Evolutionary conservation across 1,140 invertebrate species (phyloP).

Genomic region (Dufourea novaeangliae): DNA sequence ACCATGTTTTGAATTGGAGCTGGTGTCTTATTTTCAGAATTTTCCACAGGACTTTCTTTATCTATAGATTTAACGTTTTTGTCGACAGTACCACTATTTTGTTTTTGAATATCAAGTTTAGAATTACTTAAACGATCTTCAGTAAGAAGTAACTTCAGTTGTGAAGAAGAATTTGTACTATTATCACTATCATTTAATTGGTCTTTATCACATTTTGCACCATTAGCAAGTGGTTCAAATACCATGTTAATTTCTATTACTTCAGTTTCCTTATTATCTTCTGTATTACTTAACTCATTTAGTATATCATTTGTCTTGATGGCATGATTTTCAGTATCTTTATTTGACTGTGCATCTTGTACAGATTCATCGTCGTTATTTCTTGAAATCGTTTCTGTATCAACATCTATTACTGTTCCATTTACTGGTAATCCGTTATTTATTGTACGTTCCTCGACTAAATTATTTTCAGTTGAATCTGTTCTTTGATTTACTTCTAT

Average conservation of each 20-base stretch:
- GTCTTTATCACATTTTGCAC: constrained; percentile 24
- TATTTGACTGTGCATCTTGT: not conserved
- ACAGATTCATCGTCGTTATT: not conserved
- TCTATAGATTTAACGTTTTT: constrained; percentile 1
- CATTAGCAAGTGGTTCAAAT: constrained; percentile 12
- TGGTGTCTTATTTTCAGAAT: constrained; percentile 29
- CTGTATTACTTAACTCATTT: not conserved
- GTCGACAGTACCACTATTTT: not conserved
- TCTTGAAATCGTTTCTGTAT: not conserved
- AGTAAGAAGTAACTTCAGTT: not conserved
- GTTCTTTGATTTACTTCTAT: not conserved
- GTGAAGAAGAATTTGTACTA: constrained; percentile 29
- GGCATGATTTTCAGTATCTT: not conserved
- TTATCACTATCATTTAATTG: constrained; percentile 24
- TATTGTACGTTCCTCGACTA: not conserved
- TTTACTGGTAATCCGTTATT: not conserved
- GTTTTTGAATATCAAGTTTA: constrained; percentile 3
- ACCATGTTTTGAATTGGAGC: not conserved
- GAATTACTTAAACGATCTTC: not conserved
- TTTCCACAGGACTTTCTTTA: constrained; percentile 34
- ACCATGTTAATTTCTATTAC: not conserved
- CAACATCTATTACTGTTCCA: not conserved
- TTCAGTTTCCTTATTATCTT: constrained; percentile 10
- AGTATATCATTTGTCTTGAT: not conserved
- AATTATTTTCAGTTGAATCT: not conserved